phyloP scores from a whole-genome alignment of 2,888 invertebrate species.

The Bursaphelenchus okinawaensis region DNA sequence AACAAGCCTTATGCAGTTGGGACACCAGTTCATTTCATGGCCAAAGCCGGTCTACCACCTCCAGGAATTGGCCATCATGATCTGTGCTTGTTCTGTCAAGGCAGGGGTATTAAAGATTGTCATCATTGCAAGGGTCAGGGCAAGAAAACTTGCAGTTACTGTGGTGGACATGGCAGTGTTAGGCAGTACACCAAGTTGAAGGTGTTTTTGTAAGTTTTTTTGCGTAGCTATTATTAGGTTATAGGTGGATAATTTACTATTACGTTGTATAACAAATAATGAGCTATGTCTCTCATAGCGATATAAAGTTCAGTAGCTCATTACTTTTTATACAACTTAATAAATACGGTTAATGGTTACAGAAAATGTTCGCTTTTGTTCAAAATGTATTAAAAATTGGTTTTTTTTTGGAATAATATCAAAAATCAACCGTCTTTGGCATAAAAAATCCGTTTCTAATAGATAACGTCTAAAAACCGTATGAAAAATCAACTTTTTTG shows the following conservation, averaged over 20 bases:
- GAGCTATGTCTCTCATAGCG: no score
- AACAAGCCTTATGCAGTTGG: slow-evolving; percentile 49
- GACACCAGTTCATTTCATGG: slow-evolving; percentile 57
- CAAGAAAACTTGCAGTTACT: slow-evolving; percentile 49
- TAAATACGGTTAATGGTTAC: no score
- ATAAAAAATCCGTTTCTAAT: neutral
- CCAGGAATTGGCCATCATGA: slow-evolving; percentile 56
- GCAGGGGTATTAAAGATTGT: slow-evolving; percentile 52
- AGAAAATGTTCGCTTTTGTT: neutral
- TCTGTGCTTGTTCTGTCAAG: slow-evolving; percentile 56
- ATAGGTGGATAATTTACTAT: no score
- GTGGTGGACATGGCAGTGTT: slow-evolving; percentile 52
- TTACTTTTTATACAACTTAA: no score
- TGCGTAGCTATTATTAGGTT: no score
- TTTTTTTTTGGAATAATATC: neutral
- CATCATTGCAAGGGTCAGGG: slow-evolving; percentile 57
- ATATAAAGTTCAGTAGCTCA: no score
- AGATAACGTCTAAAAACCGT: no score
- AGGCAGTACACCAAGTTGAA: slow-evolving; percentile 51
- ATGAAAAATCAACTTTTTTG: no score
- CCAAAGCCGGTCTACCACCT: slow-evolving; percentile 56
- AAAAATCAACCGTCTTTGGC: neutral
- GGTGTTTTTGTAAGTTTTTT: slow-evolving; percentile 49
- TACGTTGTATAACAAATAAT: no score
- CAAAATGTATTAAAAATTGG: neutral